These are phyloP conservation scores for Pecten maximus DNA, from an alignment of 2,888 invertebrate genomes.

Conservation along the genomic window DNA sequence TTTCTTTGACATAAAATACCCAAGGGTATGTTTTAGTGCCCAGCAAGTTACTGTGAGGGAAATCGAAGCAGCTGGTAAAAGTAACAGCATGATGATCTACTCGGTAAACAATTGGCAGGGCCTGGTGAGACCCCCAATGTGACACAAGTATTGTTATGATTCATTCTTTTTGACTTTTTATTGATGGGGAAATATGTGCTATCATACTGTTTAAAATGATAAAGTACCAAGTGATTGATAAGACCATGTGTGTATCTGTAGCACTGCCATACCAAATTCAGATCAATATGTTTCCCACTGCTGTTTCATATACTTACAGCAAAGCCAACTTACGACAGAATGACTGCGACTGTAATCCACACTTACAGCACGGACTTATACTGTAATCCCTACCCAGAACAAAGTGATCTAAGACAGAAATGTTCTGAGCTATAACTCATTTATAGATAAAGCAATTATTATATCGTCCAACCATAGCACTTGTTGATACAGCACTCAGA, in stretches of 20 bases:
- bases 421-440: neutral
- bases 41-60: neutral
- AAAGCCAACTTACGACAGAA: neutral
- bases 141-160: neutral
- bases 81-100: neutral
- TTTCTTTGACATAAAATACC: neutral
- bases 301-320: neutral
- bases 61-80: neutral
- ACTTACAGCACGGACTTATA: neutral
- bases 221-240: constrained; percentile 17
- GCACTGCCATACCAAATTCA: neutral
- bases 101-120: neutral
- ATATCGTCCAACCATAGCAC: neutral
- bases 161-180: constrained; percentile 15
- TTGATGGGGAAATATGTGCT: constrained; percentile 30
- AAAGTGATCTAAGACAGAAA: neutral
- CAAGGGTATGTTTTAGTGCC: neutral
- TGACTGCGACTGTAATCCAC: neutral
- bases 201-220: constrained; percentile 35
- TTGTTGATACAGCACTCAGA: neutral
- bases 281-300: constrained; percentile 9
- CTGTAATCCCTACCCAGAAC: neutral
- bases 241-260: constrained; percentile 26
- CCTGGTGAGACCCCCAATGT: neutral
- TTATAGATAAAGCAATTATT: neutral